These are phyloP conservation scores for Pyrocephalus nanus DNA, from an alignment of 2,797 vertebrate genomes.

Conservation along the genomic window DNA sequence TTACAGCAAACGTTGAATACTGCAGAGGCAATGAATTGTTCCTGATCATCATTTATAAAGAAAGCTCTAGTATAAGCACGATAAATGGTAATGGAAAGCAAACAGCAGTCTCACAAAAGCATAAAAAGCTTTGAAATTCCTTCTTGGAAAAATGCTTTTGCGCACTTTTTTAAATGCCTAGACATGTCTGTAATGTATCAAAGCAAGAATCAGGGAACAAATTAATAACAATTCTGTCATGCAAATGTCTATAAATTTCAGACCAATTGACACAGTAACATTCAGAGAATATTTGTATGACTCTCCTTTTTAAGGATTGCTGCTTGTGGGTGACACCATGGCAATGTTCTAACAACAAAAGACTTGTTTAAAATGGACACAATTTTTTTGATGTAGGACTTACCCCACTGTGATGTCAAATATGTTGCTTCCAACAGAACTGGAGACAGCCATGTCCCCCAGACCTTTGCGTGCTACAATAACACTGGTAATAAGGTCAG, in stretches of 20 bases:
- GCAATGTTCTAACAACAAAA: neutral
- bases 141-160: neutral
- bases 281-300: rapidly evolving
- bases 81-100: neutral
- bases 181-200: neutral
- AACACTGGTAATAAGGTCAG: conserved; percentile 97
- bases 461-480: conserved; percentile 97
- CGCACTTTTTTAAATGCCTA: neutral
- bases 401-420: conserved; percentile 99
- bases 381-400: conserved; percentile 56
- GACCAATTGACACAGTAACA: neutral
- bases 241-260: neutral
- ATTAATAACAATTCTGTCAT: neutral
- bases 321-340: neutral
- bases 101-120: neutral
- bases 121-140: neutral
- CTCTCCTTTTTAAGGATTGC: neutral
- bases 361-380: neutral
- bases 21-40: neutral
- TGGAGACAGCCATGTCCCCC: conserved; percentile 98
- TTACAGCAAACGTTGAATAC: neutral
- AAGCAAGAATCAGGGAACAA: neutral
- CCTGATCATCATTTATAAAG: neutral
- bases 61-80: neutral
- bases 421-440: conserved; percentile 98